Conservation (phyloP, 2,113 vertebrate species). For the Grallaria varia region DNA sequence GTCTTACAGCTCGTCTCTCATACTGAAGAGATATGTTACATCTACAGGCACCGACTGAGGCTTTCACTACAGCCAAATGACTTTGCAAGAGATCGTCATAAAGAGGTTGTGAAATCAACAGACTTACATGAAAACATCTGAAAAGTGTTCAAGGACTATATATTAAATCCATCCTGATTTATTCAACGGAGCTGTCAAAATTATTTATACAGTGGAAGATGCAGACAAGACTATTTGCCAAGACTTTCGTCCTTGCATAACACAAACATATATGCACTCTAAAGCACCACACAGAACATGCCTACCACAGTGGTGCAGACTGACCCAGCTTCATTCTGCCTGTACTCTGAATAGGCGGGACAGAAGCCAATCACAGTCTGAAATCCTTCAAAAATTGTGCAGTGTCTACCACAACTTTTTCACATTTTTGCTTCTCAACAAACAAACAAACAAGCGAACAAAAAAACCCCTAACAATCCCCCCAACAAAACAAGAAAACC, state of each 20-base stretch:
- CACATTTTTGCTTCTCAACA: neutral
- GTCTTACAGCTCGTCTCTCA: neutral
- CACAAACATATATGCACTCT: neutral
- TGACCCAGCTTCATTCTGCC: neutral
- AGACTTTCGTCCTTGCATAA: neutral
- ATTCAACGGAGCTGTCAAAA: conserved; percentile 1
- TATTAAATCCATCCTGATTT: conserved; percentile 4
- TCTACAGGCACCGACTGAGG: neutral
- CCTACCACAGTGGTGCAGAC: neutral
- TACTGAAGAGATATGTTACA: neutral
- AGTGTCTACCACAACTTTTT: neutral
- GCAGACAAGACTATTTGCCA: neutral
- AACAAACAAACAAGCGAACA: neutral
- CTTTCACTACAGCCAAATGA: neutral
- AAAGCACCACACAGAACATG: neutral
- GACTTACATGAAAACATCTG: conserved; percentile 19
- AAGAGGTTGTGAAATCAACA: conserved; percentile 18
- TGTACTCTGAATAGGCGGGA: neutral
- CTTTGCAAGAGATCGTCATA: neutral
- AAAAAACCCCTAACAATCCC: neutral
- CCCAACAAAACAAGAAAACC: neutral
- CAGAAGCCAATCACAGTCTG: neutral
- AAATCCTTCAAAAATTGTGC: neutral
- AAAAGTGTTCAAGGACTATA: conserved; percentile 12
- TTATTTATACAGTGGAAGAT: conserved; percentile 15